Evolutionary conservation across 1,140 invertebrate species (phyloP).

Genomic region (Uloborus diversus): DNA sequence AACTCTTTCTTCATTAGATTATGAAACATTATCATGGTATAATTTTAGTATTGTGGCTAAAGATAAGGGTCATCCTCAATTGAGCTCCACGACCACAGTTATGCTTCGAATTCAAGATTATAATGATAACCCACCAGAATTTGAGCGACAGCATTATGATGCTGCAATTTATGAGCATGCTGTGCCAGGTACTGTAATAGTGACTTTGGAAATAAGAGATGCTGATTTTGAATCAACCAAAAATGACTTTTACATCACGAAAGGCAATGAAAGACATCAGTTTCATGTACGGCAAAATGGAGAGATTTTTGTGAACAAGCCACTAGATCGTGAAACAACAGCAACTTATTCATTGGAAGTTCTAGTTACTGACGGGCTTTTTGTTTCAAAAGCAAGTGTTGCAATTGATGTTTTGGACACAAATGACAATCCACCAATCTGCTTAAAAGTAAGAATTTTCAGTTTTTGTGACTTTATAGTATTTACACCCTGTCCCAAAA

Average conservation of each 20-base stretch:
- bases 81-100: slow-evolving; percentile 78
- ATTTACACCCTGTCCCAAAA: too few species aligned
- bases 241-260: slow-evolving; percentile 57
- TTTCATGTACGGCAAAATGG: slow-evolving; percentile 62
- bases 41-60: slow-evolving; percentile 81
- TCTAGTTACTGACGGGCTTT: slow-evolving; percentile 85
- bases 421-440: slow-evolving; percentile 81
- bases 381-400: slow-evolving; percentile 76
- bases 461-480: too few species aligned
- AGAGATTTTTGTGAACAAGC: slow-evolving; percentile 65
- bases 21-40: slow-evolving; percentile 85
- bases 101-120: slow-evolving; percentile 77
- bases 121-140: slow-evolving; percentile 87
- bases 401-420: slow-evolving; percentile 81
- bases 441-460: slow-evolving; percentile 37
- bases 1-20: slow-evolving; percentile 78
- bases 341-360: slow-evolving; percentile 76
- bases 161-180: slow-evolving; percentile 82
- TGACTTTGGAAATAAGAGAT: slow-evolving; percentile 68
- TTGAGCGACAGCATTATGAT: slow-evolving; percentile 74
- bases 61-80: slow-evolving; percentile 79
- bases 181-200: slow-evolving; percentile 72
- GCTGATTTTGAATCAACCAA: slow-evolving; percentile 51
- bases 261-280: slow-evolving; percentile 61
- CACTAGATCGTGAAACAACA: slow-evolving; percentile 64